These are phyloP conservation scores for Jaculus jaculus DNA, from an alignment of 2,113 vertebrate species.

Conservation along the genomic window DNA sequence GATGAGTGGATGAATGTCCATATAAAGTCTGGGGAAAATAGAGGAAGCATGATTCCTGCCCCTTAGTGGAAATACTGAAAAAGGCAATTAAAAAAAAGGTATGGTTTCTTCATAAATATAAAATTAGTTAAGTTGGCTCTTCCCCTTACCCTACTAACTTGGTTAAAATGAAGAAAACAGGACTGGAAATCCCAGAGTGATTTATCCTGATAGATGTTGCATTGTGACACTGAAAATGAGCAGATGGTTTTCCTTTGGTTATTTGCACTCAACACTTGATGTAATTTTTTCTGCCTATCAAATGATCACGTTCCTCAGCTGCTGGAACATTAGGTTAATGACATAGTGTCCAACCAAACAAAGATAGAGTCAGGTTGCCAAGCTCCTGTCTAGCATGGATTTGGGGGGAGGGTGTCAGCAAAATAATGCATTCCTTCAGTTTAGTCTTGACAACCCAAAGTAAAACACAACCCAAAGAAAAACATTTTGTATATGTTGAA, in stretches of 20 bases:
- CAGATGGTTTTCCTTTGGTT: not conserved
- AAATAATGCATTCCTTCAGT: conserved; percentile 42
- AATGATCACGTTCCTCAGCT: not conserved
- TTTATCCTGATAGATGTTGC: conserved; percentile 22
- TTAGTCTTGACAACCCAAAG: too few species aligned
- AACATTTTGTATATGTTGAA: not conserved
- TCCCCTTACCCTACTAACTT: not conserved
- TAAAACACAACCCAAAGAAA: conserved; percentile 22
- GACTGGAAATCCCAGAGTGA: not conserved
- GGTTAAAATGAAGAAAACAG: conserved; percentile 13
- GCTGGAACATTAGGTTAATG: conserved; percentile 52
- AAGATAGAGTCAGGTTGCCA: conserved; percentile 40
- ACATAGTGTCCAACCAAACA: conserved; percentile 22
- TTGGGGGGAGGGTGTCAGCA: not conserved
- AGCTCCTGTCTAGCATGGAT: conserved; percentile 12
- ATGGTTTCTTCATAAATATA: not conserved
- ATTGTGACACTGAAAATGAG: not conserved
- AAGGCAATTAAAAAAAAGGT: not conserved
- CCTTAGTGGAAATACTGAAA: not conserved
- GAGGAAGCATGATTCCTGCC: not conserved
- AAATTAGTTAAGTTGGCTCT: not conserved
- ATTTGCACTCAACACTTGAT: not conserved
- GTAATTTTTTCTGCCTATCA: conserved; percentile 43
- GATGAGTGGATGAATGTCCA: not conserved
- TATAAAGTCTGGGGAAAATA: too few species aligned